Conservation (phyloP, 2,113 vertebrate species). For the Toxotes jaculatrix region DNA sequence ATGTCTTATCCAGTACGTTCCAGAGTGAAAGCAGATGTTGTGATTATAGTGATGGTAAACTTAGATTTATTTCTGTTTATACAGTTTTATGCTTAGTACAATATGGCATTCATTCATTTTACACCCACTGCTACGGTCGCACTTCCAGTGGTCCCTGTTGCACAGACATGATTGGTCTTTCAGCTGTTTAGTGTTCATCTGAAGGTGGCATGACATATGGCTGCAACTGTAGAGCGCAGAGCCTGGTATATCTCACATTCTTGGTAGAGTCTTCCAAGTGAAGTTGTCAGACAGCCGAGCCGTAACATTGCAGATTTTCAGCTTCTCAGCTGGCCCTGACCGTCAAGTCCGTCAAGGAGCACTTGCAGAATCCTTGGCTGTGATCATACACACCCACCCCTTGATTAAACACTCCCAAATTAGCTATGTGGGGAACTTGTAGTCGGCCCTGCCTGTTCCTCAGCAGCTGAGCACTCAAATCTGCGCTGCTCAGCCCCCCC, state of each 20-base stretch:
- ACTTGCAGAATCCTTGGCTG: slow-evolving; percentile 44
- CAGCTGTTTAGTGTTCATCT: slow-evolving; percentile 21
- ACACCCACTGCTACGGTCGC: background rate
- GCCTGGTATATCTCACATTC: slow-evolving; percentile 42
- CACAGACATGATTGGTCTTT: slow-evolving; percentile 19
- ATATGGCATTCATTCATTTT: background rate
- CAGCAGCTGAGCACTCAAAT: slow-evolving; percentile 70
- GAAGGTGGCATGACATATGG: slow-evolving; percentile 38
- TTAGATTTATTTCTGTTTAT: slow-evolving; percentile 11
- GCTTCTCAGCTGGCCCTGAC: slow-evolving; percentile 72
- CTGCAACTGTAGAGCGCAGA: slow-evolving; percentile 45
- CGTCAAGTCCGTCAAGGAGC: slow-evolving; percentile 52
- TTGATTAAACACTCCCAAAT: slow-evolving; percentile 75
- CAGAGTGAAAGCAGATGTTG: slow-evolving; percentile 32
- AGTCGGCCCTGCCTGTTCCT: slow-evolving; percentile 37
- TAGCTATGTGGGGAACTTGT: slow-evolving; percentile 74
- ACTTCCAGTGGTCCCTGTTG: slow-evolving; percentile 15
- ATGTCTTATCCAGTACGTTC: slow-evolving; percentile 30
- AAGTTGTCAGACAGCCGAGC: slow-evolving; percentile 36
- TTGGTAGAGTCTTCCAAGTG: slow-evolving; percentile 42
- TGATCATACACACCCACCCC: slow-evolving; percentile 35
- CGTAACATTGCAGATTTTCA: slow-evolving; percentile 35
- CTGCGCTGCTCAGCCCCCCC: slow-evolving; percentile 30
- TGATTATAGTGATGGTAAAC: background rate
- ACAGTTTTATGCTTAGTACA: slow-evolving; percentile 1